A percentile compares a stretch with the other conserved stretches of the same genome.
Conservation (phyloP, 2,888 invertebrate species). For the Temnothorax rugatulus region DNA sequence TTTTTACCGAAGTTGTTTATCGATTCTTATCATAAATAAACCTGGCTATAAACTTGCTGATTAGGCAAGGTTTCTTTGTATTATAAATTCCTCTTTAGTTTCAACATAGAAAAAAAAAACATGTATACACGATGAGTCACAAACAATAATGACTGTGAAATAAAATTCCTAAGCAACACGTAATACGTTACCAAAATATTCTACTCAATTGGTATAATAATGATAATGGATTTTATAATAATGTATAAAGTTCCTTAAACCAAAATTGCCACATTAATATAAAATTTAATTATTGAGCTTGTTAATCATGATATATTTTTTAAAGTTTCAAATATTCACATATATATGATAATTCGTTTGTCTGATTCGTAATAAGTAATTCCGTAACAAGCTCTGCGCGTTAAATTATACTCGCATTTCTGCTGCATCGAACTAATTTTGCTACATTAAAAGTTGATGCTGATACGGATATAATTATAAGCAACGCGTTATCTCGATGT, state of each 20-base stretch:
- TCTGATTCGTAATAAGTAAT: not conserved
- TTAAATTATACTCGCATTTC: conserved; percentile 15
- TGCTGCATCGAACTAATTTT: conserved; percentile 15
- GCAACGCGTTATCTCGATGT: conserved; percentile 30
- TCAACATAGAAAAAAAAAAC: conserved; percentile 12
- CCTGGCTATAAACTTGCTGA: conserved; percentile 71
- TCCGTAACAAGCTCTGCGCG: not conserved
- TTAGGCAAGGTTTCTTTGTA: conserved; percentile 67
- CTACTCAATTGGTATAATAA: not conserved
- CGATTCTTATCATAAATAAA: conserved; percentile 68
- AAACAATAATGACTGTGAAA: not conserved
- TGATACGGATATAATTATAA: conserved; percentile 34
- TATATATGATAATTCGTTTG: not conserved
- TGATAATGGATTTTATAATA: not conserved
- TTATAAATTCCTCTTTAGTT: conserved; percentile 44
- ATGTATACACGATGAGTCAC: not conserved
- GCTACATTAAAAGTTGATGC: conserved; percentile 2
- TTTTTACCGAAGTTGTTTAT: not conserved
- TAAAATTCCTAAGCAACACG: not conserved
- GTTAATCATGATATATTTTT: not conserved
- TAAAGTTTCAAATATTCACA: not conserved
- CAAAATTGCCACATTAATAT: not conserved
- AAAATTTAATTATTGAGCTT: not conserved
- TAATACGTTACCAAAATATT: not conserved
- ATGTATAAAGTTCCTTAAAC: not conserved